Base-by-base conservation (phyloP, 2,888 invertebrate genomes). In the Archips crataeganus region DNA sequence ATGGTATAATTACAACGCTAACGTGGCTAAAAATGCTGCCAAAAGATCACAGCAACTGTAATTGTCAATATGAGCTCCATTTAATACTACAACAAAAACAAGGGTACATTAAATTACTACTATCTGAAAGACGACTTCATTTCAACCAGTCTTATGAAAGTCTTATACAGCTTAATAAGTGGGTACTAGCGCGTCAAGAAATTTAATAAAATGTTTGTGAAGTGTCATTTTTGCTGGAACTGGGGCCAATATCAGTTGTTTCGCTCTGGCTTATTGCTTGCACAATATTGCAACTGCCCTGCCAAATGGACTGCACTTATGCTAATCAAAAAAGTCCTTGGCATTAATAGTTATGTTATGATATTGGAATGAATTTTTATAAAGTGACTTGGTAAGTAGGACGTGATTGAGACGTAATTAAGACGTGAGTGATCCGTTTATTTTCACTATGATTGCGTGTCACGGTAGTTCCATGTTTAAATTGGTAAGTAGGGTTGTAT, bases 201-300 rank as follows among this genome's bases (percentile, higher is more conserved):
- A 66, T 72, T 72, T 72, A 72, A 67, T 72, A 72, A 67, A 72
- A 42, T 72, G 54, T 62, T 62, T 72, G 45, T 15, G 54, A 54
- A 72, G 45, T 61, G 65, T 54, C 70, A 51, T 70, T 23, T 23
- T 72, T 45, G 61, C 66, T 32, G 34, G 15, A 61, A 65, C 60
- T 66, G 47, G 11, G 23, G 67, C 67, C 60, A 72, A 67, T 72
- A 67, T 62, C 67, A 32, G 45, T 34, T 66, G 66, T 71, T 71
- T 71, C 39, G 71, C 54, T 51, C 62, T 36, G 23, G 39, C 47
- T 42, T 51, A 34, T 10, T 23, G 59, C 51, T 42, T 11, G 67
- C 67, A 45, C 67, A 61, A 67, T 54, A 45, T 23, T 15, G 54
- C 54, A 23, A 23, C 23, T 0, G 62, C 62, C 51, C n/a, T 61